Evolutionary conservation across 2,888 invertebrate genomes (phyloP).

Genomic region (Drosophila melanosoma): DNA sequence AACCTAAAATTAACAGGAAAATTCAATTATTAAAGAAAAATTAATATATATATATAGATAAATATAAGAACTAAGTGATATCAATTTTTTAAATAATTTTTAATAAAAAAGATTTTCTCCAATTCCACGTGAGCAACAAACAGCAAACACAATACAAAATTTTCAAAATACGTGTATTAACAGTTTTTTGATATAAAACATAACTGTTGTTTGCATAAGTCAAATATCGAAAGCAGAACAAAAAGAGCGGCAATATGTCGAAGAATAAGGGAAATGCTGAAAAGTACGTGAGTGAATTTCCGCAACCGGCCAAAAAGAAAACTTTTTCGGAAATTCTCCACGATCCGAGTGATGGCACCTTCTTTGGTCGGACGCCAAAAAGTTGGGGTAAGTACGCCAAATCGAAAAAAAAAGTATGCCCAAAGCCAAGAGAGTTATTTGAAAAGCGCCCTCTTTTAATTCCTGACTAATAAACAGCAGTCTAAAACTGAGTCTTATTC

Average conservation of each 20-base stretch:
- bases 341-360: conserved; percentile 78
- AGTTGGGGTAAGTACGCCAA: conserved; percentile 83
- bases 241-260: conserved; percentile 69
- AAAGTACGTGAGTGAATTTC: conserved; percentile 78
- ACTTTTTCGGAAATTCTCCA: conserved; percentile 77
- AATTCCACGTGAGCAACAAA: conserved; percentile 65
- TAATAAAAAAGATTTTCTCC: conserved; percentile 27
- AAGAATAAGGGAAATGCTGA: conserved; percentile 77
- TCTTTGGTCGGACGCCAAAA: conserved; percentile 81
- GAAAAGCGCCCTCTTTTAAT: conserved; percentile 7
- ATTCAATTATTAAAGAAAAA: conserved; percentile 27
- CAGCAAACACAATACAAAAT: conserved; percentile 31
- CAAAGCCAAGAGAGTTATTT: neutral
- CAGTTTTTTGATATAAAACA: conserved; percentile 10
- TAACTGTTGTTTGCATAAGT: conserved; percentile 19
- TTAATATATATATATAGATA: neutral
- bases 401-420: neutral
- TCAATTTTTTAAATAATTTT: neutral
- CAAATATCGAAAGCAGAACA: conserved; percentile 7
- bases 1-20: conserved; percentile 17
- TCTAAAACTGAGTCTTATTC: neutral
- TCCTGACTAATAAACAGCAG: neutral
- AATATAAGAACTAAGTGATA: conserved; percentile 9
- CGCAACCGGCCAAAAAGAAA: conserved; percentile 76
- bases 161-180: conserved; percentile 14